Base-by-base conservation (phyloP, 2,888 invertebrate species). In the Arctia plantaginis region DNA sequence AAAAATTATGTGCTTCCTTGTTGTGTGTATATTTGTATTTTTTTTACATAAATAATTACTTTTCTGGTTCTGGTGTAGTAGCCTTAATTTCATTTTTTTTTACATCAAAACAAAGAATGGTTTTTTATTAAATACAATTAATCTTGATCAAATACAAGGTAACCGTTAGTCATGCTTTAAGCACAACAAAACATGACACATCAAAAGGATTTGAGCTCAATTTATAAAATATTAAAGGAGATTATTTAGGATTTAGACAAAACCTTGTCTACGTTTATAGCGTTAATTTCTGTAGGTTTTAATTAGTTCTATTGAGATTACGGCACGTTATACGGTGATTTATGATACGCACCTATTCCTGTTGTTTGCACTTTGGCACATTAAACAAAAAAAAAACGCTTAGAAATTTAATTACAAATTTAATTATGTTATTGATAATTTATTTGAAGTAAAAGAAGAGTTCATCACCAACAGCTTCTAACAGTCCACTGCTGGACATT, bases 261-360 rank as follows among this genome's bases (percentile, higher is more conserved):
- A 69, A 69, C 39, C 39, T 35, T 18, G n/a, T 51, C 35, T n/a
- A 33, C 68, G 51, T 33, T 65, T 71, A 41, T 44, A 71, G 18
- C 44, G 30, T 71, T 47, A 35, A n/a, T 71, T 66, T 66, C 66
- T 71, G 27, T 64, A 30, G 8, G 47, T 71, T 51, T 33, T 66
- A 51, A 71, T 71, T 71, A 71, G 27, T 15, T 47, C 66, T 51
- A 51, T 71, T 51, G 51, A 47, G 27, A 51, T 41, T 30, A 64
- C 41, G 23, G 41, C 23, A 64, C 44, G 64, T 44, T 30, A 66
- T 66, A 71, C 27, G 35, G 35, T 66, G 66, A 33, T 72, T 66
- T 66, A 66, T 66, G 30, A 71, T 27, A 51, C 15, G 33, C 41
- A 47, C 27, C 23, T 39, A 59, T 35, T 27, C 15, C 27, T 59